Base-by-base conservation (phyloP, 2,113 vertebrate genomes). In the Oncorhynchus keta region DNA sequence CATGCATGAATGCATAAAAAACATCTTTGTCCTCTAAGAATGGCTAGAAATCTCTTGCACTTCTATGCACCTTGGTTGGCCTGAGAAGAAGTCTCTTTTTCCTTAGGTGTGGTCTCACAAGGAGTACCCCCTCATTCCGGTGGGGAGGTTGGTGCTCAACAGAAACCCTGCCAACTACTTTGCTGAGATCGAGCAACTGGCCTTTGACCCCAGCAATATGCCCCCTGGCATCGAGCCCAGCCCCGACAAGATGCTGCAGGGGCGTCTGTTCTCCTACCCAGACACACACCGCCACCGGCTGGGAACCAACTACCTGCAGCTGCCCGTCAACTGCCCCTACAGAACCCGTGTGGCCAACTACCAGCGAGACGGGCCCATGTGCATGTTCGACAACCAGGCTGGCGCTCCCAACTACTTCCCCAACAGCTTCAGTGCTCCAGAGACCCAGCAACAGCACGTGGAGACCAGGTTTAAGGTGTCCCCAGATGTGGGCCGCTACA, bases 241-340 rank as follows among this genome's bases (percentile, higher is more conserved):
- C 84, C 97, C 97, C 1, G 98, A 99, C 88, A 99, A 99, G 91
- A 97, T 99, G 97, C 93, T 99, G 79, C 97, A 99, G 98, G 98
- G 96, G 13, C 96, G 97, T 20, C 96, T 99, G 24, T 99, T 99
- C 76, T 72, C 97, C 0, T 99, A 99, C 73, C 95, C 97, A 1
- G 97, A 99, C 86, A 99, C 98, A 1, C 98, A 99, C 13, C 91
- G 96, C 6, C 97, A 99, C 89, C 95, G 98, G 2, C 87, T 99
- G 82, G 98, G 98, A 5, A 92, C 97, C 24, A 99, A 99, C 90
- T 99, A 98, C 70, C 95, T 99, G 2, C 97, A 99, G 77, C 87
- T 99, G 62, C 96, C 97, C 0, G 97, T 99, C 66, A 99, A 99
- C 88, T 99, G 98, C 83, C 97, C 98, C 22, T 99, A 79, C 88